A percentile compares a stretch with the other conserved stretches of the same genome.
Conservation (phyloP, 2,113 vertebrate species). For the Lepisosteus oculatus region DNA sequence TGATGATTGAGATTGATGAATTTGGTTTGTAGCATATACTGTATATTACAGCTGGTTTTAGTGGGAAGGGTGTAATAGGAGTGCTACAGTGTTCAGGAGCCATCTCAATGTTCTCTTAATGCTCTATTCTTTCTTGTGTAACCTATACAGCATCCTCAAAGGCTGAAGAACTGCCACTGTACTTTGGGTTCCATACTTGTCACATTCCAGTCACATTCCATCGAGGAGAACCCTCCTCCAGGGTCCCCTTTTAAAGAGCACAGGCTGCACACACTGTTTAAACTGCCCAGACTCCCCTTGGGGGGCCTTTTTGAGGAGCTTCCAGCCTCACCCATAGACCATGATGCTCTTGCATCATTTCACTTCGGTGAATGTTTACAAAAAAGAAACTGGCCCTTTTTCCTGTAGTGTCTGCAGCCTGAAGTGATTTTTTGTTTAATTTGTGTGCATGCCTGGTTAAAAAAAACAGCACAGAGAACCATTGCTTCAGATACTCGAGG, state of each 20-base stretch:
- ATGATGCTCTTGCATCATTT: background rate
- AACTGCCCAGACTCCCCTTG: slow-evolving; percentile 15
- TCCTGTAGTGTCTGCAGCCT: background rate
- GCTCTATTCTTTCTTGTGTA: slow-evolving; percentile 44
- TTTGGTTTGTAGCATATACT: too few relatives aligned
- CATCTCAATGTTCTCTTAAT: slow-evolving; percentile 43
- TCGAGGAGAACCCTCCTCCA: slow-evolving; percentile 44
- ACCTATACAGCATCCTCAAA: slow-evolving; percentile 56
- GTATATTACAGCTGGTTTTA: background rate
- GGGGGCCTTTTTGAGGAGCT: slow-evolving; percentile 34
- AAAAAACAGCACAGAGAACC: slow-evolving; percentile 39
- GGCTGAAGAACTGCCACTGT: slow-evolving; percentile 53
- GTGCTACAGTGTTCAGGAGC: slow-evolving; percentile 10
- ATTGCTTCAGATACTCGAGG: slow-evolving; percentile 36
- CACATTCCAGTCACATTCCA: slow-evolving; percentile 54
- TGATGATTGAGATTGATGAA: too few relatives aligned
- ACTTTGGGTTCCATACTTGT: slow-evolving; percentile 56
- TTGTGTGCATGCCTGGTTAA: slow-evolving; percentile 1
- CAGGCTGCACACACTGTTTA: slow-evolving; percentile 13
- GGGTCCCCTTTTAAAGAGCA: slow-evolving; percentile 51
- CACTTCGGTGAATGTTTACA: slow-evolving; percentile 30
- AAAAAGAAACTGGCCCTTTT: slow-evolving; percentile 16
- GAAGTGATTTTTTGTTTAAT: background rate
- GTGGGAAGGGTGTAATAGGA: background rate
- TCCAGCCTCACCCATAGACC: slow-evolving; percentile 22